Base-by-base conservation (phyloP, 2,113 vertebrate species). In the Phasianus colchicus region DNA sequence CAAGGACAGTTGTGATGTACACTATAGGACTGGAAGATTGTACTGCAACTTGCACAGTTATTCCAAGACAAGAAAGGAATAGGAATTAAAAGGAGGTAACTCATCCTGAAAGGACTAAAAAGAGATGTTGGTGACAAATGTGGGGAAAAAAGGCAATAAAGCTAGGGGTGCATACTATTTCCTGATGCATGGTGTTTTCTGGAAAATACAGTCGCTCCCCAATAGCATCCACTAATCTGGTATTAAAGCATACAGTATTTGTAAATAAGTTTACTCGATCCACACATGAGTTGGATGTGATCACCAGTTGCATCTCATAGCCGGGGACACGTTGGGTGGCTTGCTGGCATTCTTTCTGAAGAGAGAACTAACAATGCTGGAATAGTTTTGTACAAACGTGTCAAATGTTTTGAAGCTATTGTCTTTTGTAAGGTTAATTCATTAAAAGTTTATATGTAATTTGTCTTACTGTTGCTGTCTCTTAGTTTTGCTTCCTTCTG, bases 371-470 rank as follows among this genome's bases (percentile, higher is more conserved):
- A 97, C 72, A 45, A 78, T 97, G 97, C 90, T 96, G 97, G 98
- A 98, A 96, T 98, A 96, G 97, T 99, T 98, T 99, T 99, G 98
- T 99, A 99, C 96, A 98, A 98, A 98, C 96, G 96, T 98, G 97
- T 99, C 98, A 97, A 96, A 98, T 98, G 99, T 99, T 98, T 99
- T 98, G 97, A 98, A 97, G 98, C 97, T 97, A 98, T 98, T 98
- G 98, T 98, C 97, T 98, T 99, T 98, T 98, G 98, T 99, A 99
- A 98, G 97, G 98, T 97, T 96, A 97, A 97, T 92, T 98, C 98
- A 99, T 99, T 99, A 99, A 99, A 99, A 95, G 96, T 99, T 99
- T 99, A 79, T 99, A 98, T 98, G 98, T 99, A 99, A 98, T 99
- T 98, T 97, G 98, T 77, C 90, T 97, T 97, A 63, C 57, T 91